Base-by-base conservation (phyloP, 1,140 invertebrate species). In the Drosophila leontia region DNA sequence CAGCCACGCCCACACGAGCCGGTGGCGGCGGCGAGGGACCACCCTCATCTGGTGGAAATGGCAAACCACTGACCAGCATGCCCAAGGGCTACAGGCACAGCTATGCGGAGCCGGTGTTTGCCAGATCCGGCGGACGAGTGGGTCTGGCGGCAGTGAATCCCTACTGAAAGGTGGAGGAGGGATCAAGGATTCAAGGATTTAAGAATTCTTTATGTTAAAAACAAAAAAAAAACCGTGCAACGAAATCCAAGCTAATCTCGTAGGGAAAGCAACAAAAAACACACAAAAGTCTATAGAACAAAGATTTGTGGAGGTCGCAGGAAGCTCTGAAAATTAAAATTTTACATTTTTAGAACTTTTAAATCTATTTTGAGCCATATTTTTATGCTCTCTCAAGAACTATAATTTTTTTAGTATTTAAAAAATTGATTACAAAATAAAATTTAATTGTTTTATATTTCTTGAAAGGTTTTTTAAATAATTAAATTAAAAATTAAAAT, bases 41-140 rank as follows among this genome's bases (percentile, higher is more conserved):
- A 29, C 34, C 58, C 35, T 13, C 53, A 13, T 37, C 79, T 12
- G 44, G 63, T 3, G 67, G 62, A 0, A 23, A 69, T 15, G 72
- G 78, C 11, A 92, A 92, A 44, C 80, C 75, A 2, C 41, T 92
- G 13, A 60, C 80, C 44, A 91, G 71, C 61, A 78, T 93, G 70
- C 71, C 86, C 35, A 93, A 93, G 59, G 93, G 93, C n/a, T 94
- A 94, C 75, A 90, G 94, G 29, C 94, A 94, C 68, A 94, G 94
- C 75, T 94, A 94, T 62, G 94, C 93, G 12, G 94, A 94, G 82
- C 91, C 91, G n/a, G 91, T 92, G 7, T 91, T 92, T 26, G 83
- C 92, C 15, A 75, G 92, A 19, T 80, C 84, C 69, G 88, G 91
- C 26, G 92, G 92, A 29, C 78, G 92, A 12, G 92, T 93, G 3